phyloP scores from a whole-genome alignment of 1,140 invertebrate species.

The Mylabris phalerata region DNA sequence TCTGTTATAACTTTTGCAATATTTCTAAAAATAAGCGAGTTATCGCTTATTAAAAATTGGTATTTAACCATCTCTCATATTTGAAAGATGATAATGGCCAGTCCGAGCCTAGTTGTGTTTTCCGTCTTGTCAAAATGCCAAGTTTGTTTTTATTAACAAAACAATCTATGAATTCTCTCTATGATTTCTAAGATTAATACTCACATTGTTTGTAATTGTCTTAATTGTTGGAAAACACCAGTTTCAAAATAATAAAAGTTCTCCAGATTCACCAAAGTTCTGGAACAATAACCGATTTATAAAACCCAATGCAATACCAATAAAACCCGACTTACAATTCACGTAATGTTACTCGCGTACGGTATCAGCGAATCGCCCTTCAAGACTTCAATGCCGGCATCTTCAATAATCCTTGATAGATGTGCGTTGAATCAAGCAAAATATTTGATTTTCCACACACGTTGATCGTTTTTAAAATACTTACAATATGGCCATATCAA shows the following conservation, averaged over 20 bases:
- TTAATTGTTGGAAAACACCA: slow-evolving; percentile 44
- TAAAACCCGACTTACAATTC: slow-evolving; percentile 35
- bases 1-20: too few species aligned
- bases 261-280: slow-evolving; percentile 44
- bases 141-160: too few species aligned
- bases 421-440: neutral
- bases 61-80: too few species aligned
- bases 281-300: slow-evolving; percentile 25
- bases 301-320: too few species aligned
- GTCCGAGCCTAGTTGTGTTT: too few species aligned
- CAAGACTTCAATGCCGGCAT: slow-evolving; percentile 35
- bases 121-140: too few species aligned
- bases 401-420: slow-evolving; percentile 32
- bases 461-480: slow-evolving; percentile 4
- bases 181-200: slow-evolving; percentile 25
- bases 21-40: too few species aligned
- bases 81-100: too few species aligned
- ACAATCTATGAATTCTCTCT: too few species aligned
- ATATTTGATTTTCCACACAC: neutral
- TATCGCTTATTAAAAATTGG: too few species aligned
- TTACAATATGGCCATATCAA: slow-evolving; percentile 26
- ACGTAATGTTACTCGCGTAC: slow-evolving; percentile 31
- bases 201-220: slow-evolving; percentile 47
- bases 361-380: slow-evolving; percentile 30
- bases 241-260: slow-evolving; percentile 46